phyloP scores from a whole-genome alignment of 2,113 vertebrate species.

The Xyrauchen texanus region DNA sequence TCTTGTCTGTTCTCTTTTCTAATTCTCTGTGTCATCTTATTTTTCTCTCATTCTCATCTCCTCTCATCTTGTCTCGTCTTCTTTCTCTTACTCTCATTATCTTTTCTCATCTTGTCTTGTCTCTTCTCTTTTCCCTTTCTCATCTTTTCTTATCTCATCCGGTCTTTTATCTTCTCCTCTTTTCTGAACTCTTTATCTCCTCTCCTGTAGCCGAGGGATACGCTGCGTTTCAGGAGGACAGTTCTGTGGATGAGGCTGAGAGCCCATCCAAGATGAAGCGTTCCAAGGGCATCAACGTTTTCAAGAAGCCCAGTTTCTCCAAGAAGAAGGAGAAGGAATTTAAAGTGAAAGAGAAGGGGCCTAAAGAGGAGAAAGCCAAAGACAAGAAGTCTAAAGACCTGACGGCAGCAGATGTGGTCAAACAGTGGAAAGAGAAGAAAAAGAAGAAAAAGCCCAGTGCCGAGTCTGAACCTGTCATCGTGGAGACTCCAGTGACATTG shows the following conservation, averaged over 20 bases:
- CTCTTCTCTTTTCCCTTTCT: too few relatives aligned
- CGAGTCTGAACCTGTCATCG: conserved; percentile 82
- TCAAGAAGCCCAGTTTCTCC: conserved; percentile 99
- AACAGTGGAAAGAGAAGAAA: conserved; percentile 99
- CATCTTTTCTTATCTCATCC: conserved; percentile 56
- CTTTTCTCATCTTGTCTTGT: too few relatives aligned
- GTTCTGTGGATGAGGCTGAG: conserved; percentile 96
- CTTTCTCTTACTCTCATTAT: too few relatives aligned
- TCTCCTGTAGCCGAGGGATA: conserved; percentile 85
- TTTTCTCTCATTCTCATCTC: too few relatives aligned
- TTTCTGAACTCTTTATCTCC: too few relatives aligned
- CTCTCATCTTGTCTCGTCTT: too few relatives aligned
- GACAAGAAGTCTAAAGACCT: conserved; percentile 98
- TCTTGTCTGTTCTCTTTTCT: too few relatives aligned
- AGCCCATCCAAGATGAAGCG: conserved; percentile 98
- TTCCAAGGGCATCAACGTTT: conserved; percentile 98
- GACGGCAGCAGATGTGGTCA: conserved; percentile 97
- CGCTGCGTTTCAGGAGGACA: conserved; percentile 98
- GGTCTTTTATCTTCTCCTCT: too few relatives aligned
- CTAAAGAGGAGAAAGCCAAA: conserved; percentile 95
- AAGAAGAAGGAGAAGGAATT: conserved; percentile 99
- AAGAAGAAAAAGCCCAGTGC: conserved; percentile 95
- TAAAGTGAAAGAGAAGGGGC: conserved; percentile 95
- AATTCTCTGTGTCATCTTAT: too few relatives aligned
- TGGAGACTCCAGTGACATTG: conserved; percentile 73